Percentiles rank a stretch among this genome's conserved stretches.
Conservation (phyloP, 2,888 invertebrate species). For the Scelioninae gen. 2 region DNA sequence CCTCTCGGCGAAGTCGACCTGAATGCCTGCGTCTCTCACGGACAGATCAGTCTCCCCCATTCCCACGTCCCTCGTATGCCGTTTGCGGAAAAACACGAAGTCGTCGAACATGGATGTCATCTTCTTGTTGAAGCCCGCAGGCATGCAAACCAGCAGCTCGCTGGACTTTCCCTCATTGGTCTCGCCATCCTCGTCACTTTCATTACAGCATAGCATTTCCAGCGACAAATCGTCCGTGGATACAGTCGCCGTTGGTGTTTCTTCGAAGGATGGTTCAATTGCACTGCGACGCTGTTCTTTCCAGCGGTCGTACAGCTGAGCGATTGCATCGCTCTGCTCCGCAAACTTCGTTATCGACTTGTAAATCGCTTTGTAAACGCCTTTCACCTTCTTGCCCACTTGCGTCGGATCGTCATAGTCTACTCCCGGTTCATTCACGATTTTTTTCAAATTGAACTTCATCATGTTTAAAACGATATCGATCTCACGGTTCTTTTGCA, state of each 20-base stretch:
- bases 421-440: slow-evolving; percentile 29
- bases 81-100: slow-evolving; percentile 64
- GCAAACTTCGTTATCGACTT: slow-evolving; percentile 45
- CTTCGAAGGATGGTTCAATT: background rate
- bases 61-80: slow-evolving; percentile 59
- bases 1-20: slow-evolving; percentile 64
- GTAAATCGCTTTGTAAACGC: slow-evolving; percentile 28
- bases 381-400: slow-evolving; percentile 23
- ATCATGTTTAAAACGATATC: slow-evolving; percentile 63
- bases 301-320: slow-evolving; percentile 31
- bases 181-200: slow-evolving; percentile 68
- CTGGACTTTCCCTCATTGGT: slow-evolving; percentile 60
- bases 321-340: slow-evolving; percentile 42
- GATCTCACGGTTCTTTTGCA: slow-evolving; percentile 65
- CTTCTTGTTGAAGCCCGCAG: slow-evolving; percentile 32
- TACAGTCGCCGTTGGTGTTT: background rate
- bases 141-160: background rate
- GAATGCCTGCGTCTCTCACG: slow-evolving; percentile 64
- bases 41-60: slow-evolving; percentile 58
- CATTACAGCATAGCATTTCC: slow-evolving; percentile 69
- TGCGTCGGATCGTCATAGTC: slow-evolving; percentile 32
- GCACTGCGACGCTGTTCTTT: slow-evolving; percentile 5
- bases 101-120: slow-evolving; percentile 58
- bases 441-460: slow-evolving; percentile 61
- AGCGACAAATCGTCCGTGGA: slow-evolving; percentile 17